Conservation (phyloP, 2,888 invertebrate species). For the Sepioteuthis lessoniana region DNA sequence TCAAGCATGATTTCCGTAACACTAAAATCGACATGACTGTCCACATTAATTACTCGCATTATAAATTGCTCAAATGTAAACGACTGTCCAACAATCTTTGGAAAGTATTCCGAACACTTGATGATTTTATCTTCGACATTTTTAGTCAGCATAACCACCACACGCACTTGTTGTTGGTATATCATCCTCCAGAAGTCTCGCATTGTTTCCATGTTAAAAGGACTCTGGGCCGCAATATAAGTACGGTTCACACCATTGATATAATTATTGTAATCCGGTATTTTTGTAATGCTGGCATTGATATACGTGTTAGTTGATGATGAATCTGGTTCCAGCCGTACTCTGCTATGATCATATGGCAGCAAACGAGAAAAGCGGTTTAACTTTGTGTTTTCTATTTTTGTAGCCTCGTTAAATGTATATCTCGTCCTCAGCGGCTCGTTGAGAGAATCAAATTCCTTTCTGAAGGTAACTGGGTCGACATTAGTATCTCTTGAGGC, state of each 20-base stretch:
- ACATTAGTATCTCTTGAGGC: neutral
- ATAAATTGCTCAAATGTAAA: constrained; percentile 88
- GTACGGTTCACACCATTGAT: constrained; percentile 68
- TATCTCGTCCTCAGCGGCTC: neutral
- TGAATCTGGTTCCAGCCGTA: constrained; percentile 61
- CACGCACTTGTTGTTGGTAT: constrained; percentile 75
- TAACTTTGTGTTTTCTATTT: constrained; percentile 60
- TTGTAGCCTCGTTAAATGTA: neutral
- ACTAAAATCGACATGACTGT: constrained; percentile 93
- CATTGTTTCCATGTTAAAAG: constrained; percentile 74
- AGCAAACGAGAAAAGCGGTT: constrained; percentile 72
- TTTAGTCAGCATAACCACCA: constrained; percentile 77
- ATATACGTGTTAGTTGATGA: constrained; percentile 67
- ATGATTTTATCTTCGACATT: constrained; percentile 76
- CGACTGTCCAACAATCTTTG: constrained; percentile 81
- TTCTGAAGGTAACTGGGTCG: constrained; percentile 62
- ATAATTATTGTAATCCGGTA: neutral
- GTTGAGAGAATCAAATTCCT: constrained; percentile 69
- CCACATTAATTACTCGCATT: constrained; percentile 89
- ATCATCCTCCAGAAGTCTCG: constrained; percentile 78
- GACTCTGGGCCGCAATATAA: constrained; percentile 78
- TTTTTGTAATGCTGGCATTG: constrained; percentile 64
- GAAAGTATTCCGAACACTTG: constrained; percentile 97
- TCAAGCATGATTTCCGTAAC: constrained; percentile 65
- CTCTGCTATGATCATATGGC: constrained; percentile 73